Percentiles rank a stretch among this genome's conserved stretches.
These are phyloP conservation scores for Quadroppia sp. DNA, from an alignment of 2,888 invertebrate species.

Conservation along the genomic window DNA sequence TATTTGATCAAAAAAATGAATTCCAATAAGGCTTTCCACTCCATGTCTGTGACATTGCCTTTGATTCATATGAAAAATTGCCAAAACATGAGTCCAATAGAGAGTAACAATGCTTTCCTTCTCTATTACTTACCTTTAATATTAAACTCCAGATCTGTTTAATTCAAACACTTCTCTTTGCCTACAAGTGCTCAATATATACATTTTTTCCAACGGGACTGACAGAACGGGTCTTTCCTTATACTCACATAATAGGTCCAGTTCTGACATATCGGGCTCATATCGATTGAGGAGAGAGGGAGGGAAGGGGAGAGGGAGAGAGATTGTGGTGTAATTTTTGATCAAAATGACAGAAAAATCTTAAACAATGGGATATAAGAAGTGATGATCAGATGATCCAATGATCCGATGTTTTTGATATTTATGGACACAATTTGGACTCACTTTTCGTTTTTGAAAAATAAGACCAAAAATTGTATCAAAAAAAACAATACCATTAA, in stretches of 20 bases:
- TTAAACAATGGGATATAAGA: not conserved
- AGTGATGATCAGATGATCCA: not conserved
- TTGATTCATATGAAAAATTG: conserved; percentile 4
- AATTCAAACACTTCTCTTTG: not conserved
- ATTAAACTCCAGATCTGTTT: not conserved
- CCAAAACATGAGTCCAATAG: not conserved
- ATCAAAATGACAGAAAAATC: not conserved
- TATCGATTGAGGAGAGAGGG: too few relatives aligned
- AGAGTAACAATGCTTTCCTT: not conserved
- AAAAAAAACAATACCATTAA: too few relatives aligned
- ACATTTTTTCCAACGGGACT: not conserved
- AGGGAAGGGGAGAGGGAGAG: not conserved
- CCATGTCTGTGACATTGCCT: not conserved
- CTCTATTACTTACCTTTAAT: not conserved
- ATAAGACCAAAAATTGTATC: not conserved
- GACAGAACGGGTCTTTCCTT: too few relatives aligned
- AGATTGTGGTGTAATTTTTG: not conserved
- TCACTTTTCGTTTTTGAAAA: not conserved
- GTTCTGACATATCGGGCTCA: too few relatives aligned
- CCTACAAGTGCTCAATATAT: not conserved
- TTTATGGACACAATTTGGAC: not conserved
- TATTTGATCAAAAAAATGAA: conserved; percentile 36
- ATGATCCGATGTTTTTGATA: not conserved
- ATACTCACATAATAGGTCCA: too few relatives aligned
- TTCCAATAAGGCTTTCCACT: not conserved